phyloP scores from a whole-genome alignment of 2,113 vertebrate species.

The Gorsachius goisagi region DNA sequence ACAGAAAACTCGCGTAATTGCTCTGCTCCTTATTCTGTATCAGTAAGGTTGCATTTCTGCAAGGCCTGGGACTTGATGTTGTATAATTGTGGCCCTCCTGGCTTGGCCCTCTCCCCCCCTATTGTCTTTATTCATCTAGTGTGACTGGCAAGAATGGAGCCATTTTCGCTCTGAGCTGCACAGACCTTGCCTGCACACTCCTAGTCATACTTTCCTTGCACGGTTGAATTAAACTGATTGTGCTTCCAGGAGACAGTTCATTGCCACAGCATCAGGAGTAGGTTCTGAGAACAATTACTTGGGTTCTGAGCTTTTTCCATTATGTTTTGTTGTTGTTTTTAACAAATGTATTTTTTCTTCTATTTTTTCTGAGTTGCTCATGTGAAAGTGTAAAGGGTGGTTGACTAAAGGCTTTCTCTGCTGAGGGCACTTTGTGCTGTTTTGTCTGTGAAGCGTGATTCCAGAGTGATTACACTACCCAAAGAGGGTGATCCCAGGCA shows the following conservation, averaged over 20 bases:
- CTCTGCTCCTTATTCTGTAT: background rate
- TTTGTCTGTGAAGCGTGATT: background rate
- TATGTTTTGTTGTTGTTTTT: background rate
- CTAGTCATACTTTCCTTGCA: background rate
- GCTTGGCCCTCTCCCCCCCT: background rate
- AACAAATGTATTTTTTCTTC: background rate
- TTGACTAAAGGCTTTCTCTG: background rate
- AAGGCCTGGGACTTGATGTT: background rate
- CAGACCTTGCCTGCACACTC: background rate
- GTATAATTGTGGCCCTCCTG: slow-evolving; percentile 23
- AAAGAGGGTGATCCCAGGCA: background rate
- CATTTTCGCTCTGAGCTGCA: background rate
- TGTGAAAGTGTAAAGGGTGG: background rate
- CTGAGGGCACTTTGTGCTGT: background rate
- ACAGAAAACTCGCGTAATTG: slow-evolving; percentile 8
- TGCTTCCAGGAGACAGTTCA: background rate
- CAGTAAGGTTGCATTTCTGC: slow-evolving; percentile 16
- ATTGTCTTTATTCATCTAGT: slow-evolving; percentile 7
- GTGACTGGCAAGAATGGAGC: slow-evolving; percentile 19
- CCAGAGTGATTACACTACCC: background rate
- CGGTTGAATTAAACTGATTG: background rate
- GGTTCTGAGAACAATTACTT: background rate
- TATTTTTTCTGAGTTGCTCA: slow-evolving; percentile 5
- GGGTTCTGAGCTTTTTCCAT: background rate
- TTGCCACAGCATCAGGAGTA: background rate